Evolutionary conservation across 53 echinoderm and acorn worm species (phyloP), one percentile per base, ranked within the genome.

Genomic region (Arbacia lixula): DNA sequence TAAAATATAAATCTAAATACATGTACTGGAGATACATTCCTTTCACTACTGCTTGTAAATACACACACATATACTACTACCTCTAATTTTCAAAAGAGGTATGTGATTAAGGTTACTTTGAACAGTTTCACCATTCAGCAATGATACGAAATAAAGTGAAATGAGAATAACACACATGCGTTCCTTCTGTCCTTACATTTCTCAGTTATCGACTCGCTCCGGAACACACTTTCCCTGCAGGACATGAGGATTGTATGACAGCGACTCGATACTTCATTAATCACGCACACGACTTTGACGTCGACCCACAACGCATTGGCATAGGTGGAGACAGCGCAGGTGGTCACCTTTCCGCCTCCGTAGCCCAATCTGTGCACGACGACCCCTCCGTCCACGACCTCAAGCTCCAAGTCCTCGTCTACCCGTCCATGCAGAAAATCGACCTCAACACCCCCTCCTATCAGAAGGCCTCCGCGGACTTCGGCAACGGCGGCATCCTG

Each of bases 301-400:
- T 95, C 33, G 89, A 88, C 71, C 46, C 31, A 27, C 43, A 33
- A 4, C 79, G 92, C 49, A 86, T 95, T 27, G 95, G 87, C 42
- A 67, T 95, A 28, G 82, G 81, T 2, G 95, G 95, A 29, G 95
- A 95, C 85, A 95, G 95, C 64, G 92, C 92, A 0, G 95, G 95
- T 12, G 95, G 89, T 29, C 71, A 83, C 16, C 84, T 95, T 12
- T 85, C 95, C 0, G 95, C 95, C 2, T 79, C 89, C 42, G 87
- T 95, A 2, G 27, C 86, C 17, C 92, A 90, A 52, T 65, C 62
- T n/a, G 71, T 92, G 11, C 85, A 91, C 82, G 95, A 95, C 50
- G 87, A 95, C 2, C 62, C 61, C 3, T 53, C 36, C 19, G 61
- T 87, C 11, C 92, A 92, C 8, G 75, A 89, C 40, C 55, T 92